Evolutionary conservation across 1,140 invertebrate species (phyloP).

Genomic region (Drosophila jambulina): DNA sequence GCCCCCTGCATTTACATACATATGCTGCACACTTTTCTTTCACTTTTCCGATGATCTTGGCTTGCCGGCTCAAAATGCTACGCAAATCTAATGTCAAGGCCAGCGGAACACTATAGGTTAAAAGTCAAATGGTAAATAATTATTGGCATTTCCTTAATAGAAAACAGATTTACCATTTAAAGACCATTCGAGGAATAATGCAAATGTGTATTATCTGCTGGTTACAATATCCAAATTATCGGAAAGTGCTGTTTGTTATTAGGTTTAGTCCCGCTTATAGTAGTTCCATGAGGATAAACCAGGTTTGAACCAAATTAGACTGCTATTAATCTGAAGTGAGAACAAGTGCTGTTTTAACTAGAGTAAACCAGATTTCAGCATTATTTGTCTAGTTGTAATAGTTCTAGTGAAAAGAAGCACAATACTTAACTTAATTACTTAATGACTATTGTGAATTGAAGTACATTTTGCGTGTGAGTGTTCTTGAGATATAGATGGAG

Average conservation of each 20-base stretch:
- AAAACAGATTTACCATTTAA: background rate
- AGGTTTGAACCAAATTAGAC: background rate
- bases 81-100: conserved; percentile 19
- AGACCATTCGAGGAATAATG: background rate
- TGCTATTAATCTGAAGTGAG: background rate
- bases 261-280: background rate
- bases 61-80: conserved; percentile 8
- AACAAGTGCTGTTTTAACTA: background rate
- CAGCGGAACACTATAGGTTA: conserved; percentile 3
- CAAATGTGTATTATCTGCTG: too few relatives aligned
- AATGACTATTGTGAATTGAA: background rate
- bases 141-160: background rate
- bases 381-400: background rate
- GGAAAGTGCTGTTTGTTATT: too few relatives aligned
- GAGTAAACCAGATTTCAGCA: background rate
- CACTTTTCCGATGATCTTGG: conserved; percentile 8
- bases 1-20: conserved; percentile 3
- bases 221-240: too few relatives aligned
- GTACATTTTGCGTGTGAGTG: background rate
- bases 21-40: conserved; percentile 8
- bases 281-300: background rate
- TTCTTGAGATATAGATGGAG: background rate
- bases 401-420: background rate
- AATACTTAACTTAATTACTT: background rate
- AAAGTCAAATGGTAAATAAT: conserved; percentile 15